Conservation (phyloP, 2,113 vertebrate species). For the Periophthalmodon schlosseri region DNA sequence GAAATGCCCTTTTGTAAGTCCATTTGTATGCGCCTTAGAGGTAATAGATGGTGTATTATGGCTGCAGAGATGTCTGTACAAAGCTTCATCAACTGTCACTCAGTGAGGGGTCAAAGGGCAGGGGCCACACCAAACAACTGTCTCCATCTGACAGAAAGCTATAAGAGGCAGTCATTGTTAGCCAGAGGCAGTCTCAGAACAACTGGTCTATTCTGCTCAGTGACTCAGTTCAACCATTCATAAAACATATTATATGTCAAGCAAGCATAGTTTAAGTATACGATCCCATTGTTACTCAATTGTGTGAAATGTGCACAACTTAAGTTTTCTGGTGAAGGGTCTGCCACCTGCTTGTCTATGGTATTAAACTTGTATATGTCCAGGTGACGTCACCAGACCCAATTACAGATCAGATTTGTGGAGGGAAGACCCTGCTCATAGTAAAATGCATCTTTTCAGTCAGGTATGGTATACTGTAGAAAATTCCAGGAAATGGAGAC, state of each 20-base stretch:
- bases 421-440: no score
- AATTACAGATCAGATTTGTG: no score
- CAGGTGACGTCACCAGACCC: no score
- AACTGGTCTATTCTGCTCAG: neutral
- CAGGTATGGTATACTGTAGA: no score
- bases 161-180: neutral
- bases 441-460: no score
- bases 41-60: slow-evolving; percentile 25
- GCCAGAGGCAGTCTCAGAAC: neutral
- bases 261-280: neutral
- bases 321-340: neutral
- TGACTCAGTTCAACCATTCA: neutral
- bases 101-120: slow-evolving; percentile 8
- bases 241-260: neutral
- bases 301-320: neutral
- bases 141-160: slow-evolving; percentile 3
- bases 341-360: no score
- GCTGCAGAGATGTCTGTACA: slow-evolving; percentile 7
- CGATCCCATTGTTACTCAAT: neutral
- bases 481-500: no score
- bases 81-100: slow-evolving; percentile 2
- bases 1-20: slow-evolving; percentile 7
- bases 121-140: slow-evolving; percentile 9
- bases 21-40: slow-evolving; percentile 18
- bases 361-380: no score